Base-by-base conservation (phyloP, 2,888 invertebrate species). In the Caenorhabditis becei region DNA sequence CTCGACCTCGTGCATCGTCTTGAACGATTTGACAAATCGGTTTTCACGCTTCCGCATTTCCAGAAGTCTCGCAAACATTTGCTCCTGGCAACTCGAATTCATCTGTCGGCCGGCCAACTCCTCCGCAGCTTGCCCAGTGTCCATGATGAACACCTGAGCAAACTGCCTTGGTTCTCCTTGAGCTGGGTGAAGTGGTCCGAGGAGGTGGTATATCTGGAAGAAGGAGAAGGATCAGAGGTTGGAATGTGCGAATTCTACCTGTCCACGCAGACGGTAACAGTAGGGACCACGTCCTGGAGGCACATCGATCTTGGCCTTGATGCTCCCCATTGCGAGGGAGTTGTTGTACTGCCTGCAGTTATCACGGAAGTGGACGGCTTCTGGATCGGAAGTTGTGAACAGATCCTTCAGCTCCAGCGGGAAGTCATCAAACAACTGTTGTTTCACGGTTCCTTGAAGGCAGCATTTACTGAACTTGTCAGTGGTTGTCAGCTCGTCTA, bases 71-170 rank as follows among this genome's bases (percentile, higher is more conserved):
- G 7, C 14, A 7, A 41, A 11, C 2, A 41, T 41, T 7, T 7
- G 2, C 41, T 2, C 2, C 7, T 41, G 11, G 14, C 41, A 41
- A 2, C 14, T 41, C 11, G 7, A 7, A 14, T 41, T 41, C 10
- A 14, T 2, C 41, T 7, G 41, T 2, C 2, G 2, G 32, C 10
- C 5, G 24, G 16, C 1, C 23, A 63, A n/a, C 23, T 69, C 70
- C 0, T 23, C 58, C 1, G 77, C 77, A 14, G 83, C 82, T 58
- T 78, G 53, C 14, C 20, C 49, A 10, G 79, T 58, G 51, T 83
- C 83, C 41, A 82, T 18, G 18, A 82, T 56, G 59, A 49, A 75
- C 10, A 66, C 5, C 20, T 70, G 56, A 5, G 47, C 67, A n/a
- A 20, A 69, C 1, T 18, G 4, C 8, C 10, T 44, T 5, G 3